Evolutionary conservation across 2,113 vertebrate species (phyloP), one percentile per base, ranked within the genome.

Genomic region (Panurus biarmicus): DNA sequence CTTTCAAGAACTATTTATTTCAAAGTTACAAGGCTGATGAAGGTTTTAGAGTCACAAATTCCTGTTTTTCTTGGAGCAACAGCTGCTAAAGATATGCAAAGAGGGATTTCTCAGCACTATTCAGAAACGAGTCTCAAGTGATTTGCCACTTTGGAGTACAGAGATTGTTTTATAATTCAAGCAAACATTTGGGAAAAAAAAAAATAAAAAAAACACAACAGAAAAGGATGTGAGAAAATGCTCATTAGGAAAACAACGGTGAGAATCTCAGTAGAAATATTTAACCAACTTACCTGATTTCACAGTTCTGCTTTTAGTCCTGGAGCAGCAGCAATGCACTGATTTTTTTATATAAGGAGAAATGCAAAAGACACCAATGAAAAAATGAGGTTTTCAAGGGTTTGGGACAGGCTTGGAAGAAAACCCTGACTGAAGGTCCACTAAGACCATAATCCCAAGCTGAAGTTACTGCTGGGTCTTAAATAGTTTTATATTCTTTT

Each of bases 21-120:
- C 86, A 92, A 85, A 95, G 86, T 74, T 84, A 64, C 57, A 45
- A 51, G 48, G n/a, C 53, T 69, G 64, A 85, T 85, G 53, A 93
- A 92, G 84, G 80, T 76, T 94, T 94, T 81, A 67, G 85, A 82
- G 66, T 61, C 82, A 67, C 40, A 67, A 84, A 94, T 89, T 79
- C 66, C 58, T 93, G 62, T 53, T 86, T 90, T 93, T 93, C 84
- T 94, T 85, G 48, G 50, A 96, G 91, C 70, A 93, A 84, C 14
- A n/a, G 75, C 84, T 93, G n/a, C 94, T 92, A 78, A 92, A 95
- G 90, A 84, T 75, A 92, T 71, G 73, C 89, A 76, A 89, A 92
- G 74, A 89, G 70, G 89, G 87, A 94, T 92, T 95, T 94, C 93
- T 94, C 89, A 91, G 73, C 80, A 35, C 66, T 84, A 31, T 51